Evolutionary conservation across 2,888 invertebrate species (phyloP).

Genomic region (Andrena chrysosceles): DNA sequence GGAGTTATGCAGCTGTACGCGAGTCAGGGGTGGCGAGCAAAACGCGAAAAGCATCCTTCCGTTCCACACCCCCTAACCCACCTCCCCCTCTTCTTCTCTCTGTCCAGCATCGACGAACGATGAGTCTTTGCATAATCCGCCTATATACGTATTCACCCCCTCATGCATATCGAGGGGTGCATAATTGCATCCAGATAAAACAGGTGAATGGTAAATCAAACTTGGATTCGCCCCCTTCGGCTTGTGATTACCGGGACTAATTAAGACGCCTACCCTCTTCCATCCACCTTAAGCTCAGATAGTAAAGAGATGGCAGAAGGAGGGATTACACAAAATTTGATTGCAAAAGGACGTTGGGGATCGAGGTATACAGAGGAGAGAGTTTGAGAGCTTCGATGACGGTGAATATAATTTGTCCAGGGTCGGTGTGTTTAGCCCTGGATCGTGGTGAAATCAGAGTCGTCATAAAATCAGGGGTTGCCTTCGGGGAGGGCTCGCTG

Average conservation of each 20-base stretch:
- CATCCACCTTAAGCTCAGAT: background rate
- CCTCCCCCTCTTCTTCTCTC: conserved; percentile 28
- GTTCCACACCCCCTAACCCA: conserved; percentile 18
- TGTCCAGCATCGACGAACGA: conserved; percentile 66
- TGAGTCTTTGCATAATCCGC: conserved; percentile 78
- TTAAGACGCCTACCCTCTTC: conserved; percentile 65
- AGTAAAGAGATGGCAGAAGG: background rate
- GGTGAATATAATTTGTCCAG: background rate
- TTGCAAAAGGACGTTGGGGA: background rate
- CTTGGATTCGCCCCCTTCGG: conserved; percentile 74
- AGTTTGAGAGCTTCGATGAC: background rate
- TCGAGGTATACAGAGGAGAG: background rate
- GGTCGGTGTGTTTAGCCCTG: background rate
- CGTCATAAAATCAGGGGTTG: conserved; percentile 36
- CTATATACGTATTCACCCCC: conserved; percentile 70
- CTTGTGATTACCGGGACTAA: conserved; percentile 74
- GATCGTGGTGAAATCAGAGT: background rate
- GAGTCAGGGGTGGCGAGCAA: conserved; percentile 60
- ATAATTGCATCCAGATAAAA: conserved; percentile 83
- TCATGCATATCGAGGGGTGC: conserved; percentile 76
- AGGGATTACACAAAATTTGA: background rate
- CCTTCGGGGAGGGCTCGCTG: conserved; percentile 20
- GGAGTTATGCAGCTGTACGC: conserved; percentile 73
- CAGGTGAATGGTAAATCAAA: conserved; percentile 82
- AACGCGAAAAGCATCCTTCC: conserved; percentile 70